phyloP scores from a whole-genome alignment of 2,113 vertebrate genomes.

The Chionis minor region DNA sequence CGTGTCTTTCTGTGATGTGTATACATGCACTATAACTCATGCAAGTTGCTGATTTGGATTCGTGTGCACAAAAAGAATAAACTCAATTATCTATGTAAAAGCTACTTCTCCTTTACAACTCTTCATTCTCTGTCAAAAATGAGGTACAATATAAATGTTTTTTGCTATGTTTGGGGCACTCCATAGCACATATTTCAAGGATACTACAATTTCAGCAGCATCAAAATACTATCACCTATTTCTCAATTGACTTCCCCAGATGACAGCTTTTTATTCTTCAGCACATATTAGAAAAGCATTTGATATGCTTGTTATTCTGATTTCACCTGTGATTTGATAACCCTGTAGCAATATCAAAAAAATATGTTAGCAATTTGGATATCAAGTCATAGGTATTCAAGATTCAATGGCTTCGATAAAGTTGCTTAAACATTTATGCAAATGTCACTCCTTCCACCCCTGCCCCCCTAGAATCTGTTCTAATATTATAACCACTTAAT shows the following conservation, averaged over 20 bases:
- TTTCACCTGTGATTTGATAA: neutral
- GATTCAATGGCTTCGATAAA: neutral
- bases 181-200: neutral
- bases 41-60: neutral
- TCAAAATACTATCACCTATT: neutral
- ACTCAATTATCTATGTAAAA: neutral
- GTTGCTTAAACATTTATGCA: neutral
- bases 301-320: neutral
- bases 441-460: neutral
- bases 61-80: neutral
- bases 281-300: neutral
- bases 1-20: neutral
- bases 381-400: neutral
- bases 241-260: neutral
- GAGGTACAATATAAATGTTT: neutral
- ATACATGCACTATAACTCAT: neutral
- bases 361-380: neutral
- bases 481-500: neutral
- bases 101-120: neutral
- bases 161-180: neutral
- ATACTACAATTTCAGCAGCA: neutral
- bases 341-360: neutral
- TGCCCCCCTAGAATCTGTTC: neutral
- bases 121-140: neutral
- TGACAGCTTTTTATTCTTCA: neutral